A percentile compares a stretch with the other conserved stretches of the same genome.
Evolutionary conservation across 2,113 vertebrate species (phyloP).

Genomic region (Menura novaehollandiae): DNA sequence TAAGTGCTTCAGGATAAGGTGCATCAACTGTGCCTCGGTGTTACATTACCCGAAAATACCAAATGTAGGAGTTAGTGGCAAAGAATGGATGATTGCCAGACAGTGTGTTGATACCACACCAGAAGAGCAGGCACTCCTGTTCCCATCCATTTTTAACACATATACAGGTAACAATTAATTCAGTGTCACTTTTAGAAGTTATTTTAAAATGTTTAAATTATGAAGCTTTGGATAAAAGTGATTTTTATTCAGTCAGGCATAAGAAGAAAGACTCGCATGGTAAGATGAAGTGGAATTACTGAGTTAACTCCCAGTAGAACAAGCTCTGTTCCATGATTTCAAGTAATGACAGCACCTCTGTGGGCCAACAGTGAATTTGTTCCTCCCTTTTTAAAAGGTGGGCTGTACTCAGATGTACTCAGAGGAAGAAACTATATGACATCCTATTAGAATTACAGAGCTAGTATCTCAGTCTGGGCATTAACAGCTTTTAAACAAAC

Average conservation of each 20-base stretch:
- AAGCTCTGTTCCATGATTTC: not conserved
- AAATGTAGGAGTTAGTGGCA: not conserved
- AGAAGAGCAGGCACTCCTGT: not conserved
- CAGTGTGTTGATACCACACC: not conserved
- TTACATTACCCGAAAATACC: not conserved
- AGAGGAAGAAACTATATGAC: not conserved
- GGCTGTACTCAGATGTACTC: not conserved
- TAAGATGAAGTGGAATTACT: not conserved
- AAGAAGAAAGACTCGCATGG: not conserved
- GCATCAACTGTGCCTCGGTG: not conserved
- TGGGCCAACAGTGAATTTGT: not conserved
- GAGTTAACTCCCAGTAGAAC: not conserved
- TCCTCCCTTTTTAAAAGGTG: not conserved
- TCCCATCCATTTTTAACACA: not conserved
- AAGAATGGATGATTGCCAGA: not conserved
- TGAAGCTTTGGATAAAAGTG: not conserved
- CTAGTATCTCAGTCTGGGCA: not conserved
- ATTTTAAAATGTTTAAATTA: not conserved
- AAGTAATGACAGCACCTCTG: not conserved
- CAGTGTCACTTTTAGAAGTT: not conserved
- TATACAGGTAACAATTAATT: not conserved
- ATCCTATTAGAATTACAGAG: not conserved
- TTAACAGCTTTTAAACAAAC: not conserved
- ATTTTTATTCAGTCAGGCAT: not conserved
- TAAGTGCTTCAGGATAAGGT: constrained; percentile 18